Evolutionary conservation across 2,113 vertebrate species (phyloP).

Genomic region (Caloenas nicobarica): DNA sequence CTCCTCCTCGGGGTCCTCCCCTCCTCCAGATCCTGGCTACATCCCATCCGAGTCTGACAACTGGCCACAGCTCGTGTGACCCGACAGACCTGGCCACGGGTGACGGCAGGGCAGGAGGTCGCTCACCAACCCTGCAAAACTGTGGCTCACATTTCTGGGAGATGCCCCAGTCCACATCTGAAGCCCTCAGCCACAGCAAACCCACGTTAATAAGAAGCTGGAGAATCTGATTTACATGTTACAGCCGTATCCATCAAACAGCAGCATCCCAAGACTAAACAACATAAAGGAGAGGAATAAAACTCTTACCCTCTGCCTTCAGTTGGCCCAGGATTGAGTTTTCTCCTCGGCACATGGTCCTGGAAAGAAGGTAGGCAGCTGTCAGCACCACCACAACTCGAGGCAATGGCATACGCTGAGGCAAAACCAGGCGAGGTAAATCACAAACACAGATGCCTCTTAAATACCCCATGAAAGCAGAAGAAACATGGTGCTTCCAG

Average conservation of each 20-base stretch:
- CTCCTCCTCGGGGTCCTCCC: slow-evolving; percentile 4
- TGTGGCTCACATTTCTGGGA: rapidly evolving
- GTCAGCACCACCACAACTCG: not conserved
- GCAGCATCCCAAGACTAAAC: not conserved
- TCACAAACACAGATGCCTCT: not conserved
- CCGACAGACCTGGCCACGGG: rapidly evolving
- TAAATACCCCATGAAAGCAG: not conserved
- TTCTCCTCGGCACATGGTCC: slow-evolving; percentile 95
- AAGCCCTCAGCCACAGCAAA: not conserved
- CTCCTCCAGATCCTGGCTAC: not conserved
- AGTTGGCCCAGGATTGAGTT: slow-evolving; percentile 92
- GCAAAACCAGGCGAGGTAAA: not conserved
- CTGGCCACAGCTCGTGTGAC: not conserved
- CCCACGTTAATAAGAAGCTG: not conserved
- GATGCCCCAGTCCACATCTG: not conserved
- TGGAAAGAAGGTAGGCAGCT: slow-evolving; percentile 66
- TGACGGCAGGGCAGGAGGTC: not conserved
- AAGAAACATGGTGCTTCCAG: not conserved
- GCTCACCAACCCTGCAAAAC: not conserved
- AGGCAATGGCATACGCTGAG: not conserved
- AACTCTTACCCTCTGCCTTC: slow-evolving; percentile 85
- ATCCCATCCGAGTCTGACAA: not conserved
- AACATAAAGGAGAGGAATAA: not conserved
- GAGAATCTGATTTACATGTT: not conserved
- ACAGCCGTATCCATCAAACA: not conserved